Evolutionary conservation across 1,140 invertebrate species (phyloP).

Genomic region (Drosophila carrolli): DNA sequence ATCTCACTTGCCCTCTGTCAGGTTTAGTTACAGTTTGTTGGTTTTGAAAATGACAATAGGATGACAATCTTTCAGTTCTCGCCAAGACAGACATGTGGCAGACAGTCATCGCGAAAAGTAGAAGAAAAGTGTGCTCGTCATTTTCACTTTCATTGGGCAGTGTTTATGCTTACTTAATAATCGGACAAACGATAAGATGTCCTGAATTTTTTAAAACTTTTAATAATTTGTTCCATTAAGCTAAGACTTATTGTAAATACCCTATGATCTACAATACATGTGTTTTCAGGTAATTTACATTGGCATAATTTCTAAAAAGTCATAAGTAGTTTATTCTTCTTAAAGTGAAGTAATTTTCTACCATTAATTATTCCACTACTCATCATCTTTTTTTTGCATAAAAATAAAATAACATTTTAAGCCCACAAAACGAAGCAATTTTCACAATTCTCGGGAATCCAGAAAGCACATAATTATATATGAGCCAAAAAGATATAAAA

Average conservation of each 20-base stretch:
- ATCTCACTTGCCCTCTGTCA: slow-evolving; percentile 21
- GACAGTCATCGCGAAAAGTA: slow-evolving; percentile 29
- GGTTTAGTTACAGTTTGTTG: slow-evolving; percentile 83
- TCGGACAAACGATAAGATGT: too few relatives aligned
- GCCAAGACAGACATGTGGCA: slow-evolving; percentile 45
- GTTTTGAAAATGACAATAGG: slow-evolving; percentile 82
- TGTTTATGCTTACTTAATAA: slow-evolving; percentile 4
- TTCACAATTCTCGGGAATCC: slow-evolving; percentile 21
- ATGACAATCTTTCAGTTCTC: slow-evolving; percentile 58
- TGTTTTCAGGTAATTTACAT: background rate
- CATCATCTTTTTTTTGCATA: slow-evolving; percentile 9
- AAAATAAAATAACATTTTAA: slow-evolving; percentile 9
- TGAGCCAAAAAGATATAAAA: slow-evolving; percentile 17
- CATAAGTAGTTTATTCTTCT: background rate
- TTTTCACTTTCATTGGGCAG: slow-evolving; percentile 40
- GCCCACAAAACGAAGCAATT: slow-evolving; percentile 29
- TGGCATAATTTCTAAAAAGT: background rate
- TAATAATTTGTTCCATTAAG: too few relatives aligned
- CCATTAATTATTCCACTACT: background rate
- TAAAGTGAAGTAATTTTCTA: background rate
- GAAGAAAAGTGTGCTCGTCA: slow-evolving; percentile 14
- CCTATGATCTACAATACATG: too few relatives aligned
- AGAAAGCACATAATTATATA: slow-evolving; percentile 33
- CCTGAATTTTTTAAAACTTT: too few relatives aligned
- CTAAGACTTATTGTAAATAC: background rate